Evolutionary conservation across 2,797 vertebrate species (phyloP).

Genomic region (Gallinago stenura): DNA sequence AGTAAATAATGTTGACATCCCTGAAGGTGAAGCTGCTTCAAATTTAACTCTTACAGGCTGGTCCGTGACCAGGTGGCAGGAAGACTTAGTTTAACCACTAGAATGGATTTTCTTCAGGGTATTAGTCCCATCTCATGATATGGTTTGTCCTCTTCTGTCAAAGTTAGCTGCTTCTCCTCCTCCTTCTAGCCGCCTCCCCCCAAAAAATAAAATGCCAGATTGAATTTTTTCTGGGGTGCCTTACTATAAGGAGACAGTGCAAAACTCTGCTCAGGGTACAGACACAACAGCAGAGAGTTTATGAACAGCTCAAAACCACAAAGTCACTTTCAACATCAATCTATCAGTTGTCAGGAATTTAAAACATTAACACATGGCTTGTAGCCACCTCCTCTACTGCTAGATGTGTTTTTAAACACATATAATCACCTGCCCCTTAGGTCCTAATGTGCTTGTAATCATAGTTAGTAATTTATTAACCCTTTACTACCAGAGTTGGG

Average conservation of each 20-base stretch:
- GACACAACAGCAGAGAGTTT: background rate
- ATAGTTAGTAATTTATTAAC: background rate
- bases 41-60: background rate
- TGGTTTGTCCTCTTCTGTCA: background rate
- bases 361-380: background rate
- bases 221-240: background rate
- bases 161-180: background rate
- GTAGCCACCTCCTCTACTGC: background rate
- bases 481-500: background rate
- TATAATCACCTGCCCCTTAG: background rate
- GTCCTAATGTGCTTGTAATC: background rate
- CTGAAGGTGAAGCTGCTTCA: background rate
- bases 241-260: background rate
- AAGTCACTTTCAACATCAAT: background rate
- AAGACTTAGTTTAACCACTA: background rate
- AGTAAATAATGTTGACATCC: background rate
- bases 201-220: background rate
- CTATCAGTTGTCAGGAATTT: background rate
- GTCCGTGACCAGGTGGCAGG: background rate
- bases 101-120: background rate
- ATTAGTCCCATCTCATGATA: background rate
- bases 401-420: background rate
- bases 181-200: background rate
- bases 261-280: background rate
- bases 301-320: background rate